Evolutionary conservation across 2,797 vertebrate species (phyloP).

Genomic region (Oryzias sinensis): DNA sequence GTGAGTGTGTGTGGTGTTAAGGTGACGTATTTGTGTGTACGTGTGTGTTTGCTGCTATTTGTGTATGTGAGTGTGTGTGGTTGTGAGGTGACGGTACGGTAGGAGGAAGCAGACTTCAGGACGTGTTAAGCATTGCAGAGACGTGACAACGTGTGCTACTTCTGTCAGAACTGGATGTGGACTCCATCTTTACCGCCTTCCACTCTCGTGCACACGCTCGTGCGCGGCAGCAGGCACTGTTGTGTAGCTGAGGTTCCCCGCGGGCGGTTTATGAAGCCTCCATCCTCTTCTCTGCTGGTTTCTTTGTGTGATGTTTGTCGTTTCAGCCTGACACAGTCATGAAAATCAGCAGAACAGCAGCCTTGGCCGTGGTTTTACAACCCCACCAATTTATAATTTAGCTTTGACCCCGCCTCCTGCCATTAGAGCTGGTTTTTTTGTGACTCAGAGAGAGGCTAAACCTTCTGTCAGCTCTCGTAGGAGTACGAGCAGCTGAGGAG

Average conservation of each 20-base stretch:
- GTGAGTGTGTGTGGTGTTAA: too few species aligned
- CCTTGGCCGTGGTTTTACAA: conserved; percentile 33
- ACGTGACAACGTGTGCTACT: conserved; percentile 23
- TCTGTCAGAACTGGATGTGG: conserved; percentile 26
- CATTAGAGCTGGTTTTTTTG: conserved; percentile 39
- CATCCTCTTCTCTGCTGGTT: conserved; percentile 14
- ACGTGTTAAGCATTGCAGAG: conserved; percentile 26
- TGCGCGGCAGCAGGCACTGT: neutral
- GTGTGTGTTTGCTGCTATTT: too few species aligned
- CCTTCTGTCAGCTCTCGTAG: conserved; percentile 39
- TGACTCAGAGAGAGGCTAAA: conserved; percentile 30
- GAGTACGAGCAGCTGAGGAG: conserved; percentile 16
- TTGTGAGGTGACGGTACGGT: too few species aligned
- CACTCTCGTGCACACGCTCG: conserved; percentile 5
- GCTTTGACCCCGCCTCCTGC: conserved; percentile 41
- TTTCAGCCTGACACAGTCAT: conserved; percentile 5
- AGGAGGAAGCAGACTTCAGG: conserved; percentile 22
- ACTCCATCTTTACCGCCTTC: conserved; percentile 42
- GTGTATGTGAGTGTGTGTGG: too few species aligned
- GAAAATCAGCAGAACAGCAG: conserved; percentile 32
- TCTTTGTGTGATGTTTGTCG: conserved; percentile 31
- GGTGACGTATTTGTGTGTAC: too few species aligned
- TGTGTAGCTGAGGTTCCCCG: neutral
- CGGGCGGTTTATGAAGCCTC: conserved; percentile 3
- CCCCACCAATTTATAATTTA: conserved; percentile 31